A percentile compares a stretch with the other conserved stretches of the same genome.
Evolutionary conservation across 2,888 invertebrate genomes (phyloP).

Genomic region (Brachypterus glaber): DNA sequence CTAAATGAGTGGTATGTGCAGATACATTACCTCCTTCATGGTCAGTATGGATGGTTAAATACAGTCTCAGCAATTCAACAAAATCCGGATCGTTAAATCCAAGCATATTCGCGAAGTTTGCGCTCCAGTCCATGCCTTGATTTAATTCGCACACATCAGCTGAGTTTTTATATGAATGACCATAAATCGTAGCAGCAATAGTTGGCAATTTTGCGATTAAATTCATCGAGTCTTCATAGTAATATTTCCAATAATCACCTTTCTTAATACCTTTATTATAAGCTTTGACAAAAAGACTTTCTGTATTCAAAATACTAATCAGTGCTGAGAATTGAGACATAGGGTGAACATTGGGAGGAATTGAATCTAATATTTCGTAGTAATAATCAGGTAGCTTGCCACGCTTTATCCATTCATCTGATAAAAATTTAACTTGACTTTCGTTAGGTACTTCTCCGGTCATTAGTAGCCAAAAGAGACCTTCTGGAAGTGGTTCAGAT

Average conservation of each 20-base stretch:
- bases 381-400: constrained; percentile 86
- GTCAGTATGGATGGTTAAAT: constrained; percentile 88
- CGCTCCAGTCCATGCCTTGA: constrained; percentile 80
- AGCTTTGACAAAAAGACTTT: constrained; percentile 83
- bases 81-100: constrained; percentile 76
- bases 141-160: constrained; percentile 68
- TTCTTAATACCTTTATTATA: constrained; percentile 83
- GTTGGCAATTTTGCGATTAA: constrained; percentile 89
- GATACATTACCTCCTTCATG: constrained; percentile 95
- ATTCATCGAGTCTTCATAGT: constrained; percentile 88
- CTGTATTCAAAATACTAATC: constrained; percentile 82
- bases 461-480: constrained; percentile 80
- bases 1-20: constrained; percentile 86
- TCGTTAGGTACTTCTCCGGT: constrained; percentile 80
- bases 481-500: constrained; percentile 79
- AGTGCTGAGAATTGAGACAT: constrained; percentile 91
- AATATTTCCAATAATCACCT: constrained; percentile 81
- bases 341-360: constrained; percentile 82
- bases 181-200: constrained; percentile 85
- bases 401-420: constrained; percentile 73
- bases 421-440: constrained; percentile 60
- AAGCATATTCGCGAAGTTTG: constrained; percentile 83
- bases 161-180: constrained; percentile 73
- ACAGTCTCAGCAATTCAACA: constrained; percentile 82
- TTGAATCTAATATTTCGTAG: constrained; percentile 79